Conservation (phyloP, 2,888 invertebrate genomes). For the Augiades crinisus region DNA sequence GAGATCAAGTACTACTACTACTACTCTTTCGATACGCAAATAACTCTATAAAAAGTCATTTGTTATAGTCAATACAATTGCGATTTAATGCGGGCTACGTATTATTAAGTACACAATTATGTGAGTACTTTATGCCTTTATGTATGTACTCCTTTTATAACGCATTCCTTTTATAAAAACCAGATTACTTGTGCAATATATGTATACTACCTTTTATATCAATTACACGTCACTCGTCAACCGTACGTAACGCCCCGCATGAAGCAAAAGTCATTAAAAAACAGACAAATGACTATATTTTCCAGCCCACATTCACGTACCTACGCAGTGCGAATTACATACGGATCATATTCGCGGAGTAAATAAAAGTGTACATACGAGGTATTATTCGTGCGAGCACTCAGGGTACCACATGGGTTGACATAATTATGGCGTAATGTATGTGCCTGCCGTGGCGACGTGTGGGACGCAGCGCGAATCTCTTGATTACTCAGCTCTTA, state of each 20-base stretch:
- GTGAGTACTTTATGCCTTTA: too few relatives aligned
- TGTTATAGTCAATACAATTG: background rate
- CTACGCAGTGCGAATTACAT: conserved; percentile 9
- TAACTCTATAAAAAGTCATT: background rate
- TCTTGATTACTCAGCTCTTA: conserved; percentile 51
- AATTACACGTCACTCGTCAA: too few relatives aligned
- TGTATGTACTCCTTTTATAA: too few relatives aligned
- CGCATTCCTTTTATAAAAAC: too few relatives aligned
- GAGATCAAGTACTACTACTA: background rate
- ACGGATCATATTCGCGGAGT: conserved; percentile 11
- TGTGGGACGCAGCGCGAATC: conserved; percentile 16
- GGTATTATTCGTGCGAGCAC: conserved; percentile 26
- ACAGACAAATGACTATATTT: conserved; percentile 1
- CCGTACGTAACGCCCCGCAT: too few relatives aligned
- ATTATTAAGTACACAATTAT: too few relatives aligned
- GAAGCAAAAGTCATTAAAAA: conserved; percentile 16
- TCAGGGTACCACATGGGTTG: conserved; percentile 16
- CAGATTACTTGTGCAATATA: too few relatives aligned
- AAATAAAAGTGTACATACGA: conserved; percentile 16
- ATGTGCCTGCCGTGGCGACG: conserved; percentile 2
- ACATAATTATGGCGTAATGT: conserved; percentile 27
- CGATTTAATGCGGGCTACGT: background rate
- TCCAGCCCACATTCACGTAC: conserved; percentile 11
- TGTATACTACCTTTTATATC: too few relatives aligned
- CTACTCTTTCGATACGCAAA: background rate